Percentiles rank a stretch among this genome's conserved stretches.
Conservation (phyloP, 1,140 invertebrate genomes). For the Limonius californicus region DNA sequence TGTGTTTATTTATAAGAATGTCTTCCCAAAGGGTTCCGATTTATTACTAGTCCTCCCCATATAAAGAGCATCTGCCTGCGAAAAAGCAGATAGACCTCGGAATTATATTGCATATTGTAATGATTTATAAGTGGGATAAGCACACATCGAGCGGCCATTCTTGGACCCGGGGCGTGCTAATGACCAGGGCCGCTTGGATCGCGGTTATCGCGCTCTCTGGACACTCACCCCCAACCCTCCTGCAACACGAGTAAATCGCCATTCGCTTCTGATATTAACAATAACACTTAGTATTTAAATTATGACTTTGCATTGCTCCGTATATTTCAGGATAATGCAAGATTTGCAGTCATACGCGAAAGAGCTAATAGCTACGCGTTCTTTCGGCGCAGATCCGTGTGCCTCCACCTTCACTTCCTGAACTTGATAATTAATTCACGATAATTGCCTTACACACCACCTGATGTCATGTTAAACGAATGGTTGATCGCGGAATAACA, state of each 20-base stretch:
- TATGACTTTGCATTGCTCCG: slow-evolving; percentile 49
- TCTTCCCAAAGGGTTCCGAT: slow-evolving; percentile 14
- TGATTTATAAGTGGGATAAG: slow-evolving; percentile 48
- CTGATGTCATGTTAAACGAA: too few species aligned
- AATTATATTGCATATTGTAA: slow-evolving; percentile 51
- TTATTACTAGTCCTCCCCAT: slow-evolving; percentile 20
- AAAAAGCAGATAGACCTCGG: slow-evolving; percentile 49
- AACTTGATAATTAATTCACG: neutral
- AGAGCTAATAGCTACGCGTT: neutral
- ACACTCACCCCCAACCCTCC: slow-evolving; percentile 30
- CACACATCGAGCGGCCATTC: slow-evolving; percentile 48
- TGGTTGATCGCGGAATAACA: too few species aligned
- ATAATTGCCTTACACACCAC: too few species aligned
- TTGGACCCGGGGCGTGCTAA: slow-evolving; percentile 48
- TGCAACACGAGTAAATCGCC: slow-evolving; percentile 27
- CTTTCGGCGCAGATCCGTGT: neutral
- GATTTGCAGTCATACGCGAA: slow-evolving; percentile 41
- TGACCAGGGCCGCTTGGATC: slow-evolving; percentile 47
- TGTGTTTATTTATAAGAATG: slow-evolving; percentile 23
- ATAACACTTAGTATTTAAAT: slow-evolving; percentile 50
- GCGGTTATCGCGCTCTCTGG: slow-evolving; percentile 41
- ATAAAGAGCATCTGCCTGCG: slow-evolving; percentile 49
- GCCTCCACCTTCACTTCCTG: neutral
- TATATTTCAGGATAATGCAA: slow-evolving; percentile 48
- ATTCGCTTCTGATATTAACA: slow-evolving; percentile 47